phyloP scores from a whole-genome alignment of 1,140 invertebrate species.

The Acromyrmex echinatior region DNA sequence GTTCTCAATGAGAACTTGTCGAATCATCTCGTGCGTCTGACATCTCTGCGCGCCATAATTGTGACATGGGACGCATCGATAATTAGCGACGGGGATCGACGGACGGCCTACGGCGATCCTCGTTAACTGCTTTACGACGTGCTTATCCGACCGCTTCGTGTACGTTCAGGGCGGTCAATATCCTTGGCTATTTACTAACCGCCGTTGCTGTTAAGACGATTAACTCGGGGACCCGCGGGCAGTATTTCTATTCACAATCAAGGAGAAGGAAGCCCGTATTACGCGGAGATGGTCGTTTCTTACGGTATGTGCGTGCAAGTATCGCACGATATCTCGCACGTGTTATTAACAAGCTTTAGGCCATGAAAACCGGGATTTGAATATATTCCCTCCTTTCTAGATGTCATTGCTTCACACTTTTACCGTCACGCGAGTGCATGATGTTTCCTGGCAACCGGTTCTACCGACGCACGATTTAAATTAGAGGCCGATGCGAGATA shows the following conservation, averaged over 20 bases:
- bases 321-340: constrained; percentile 13
- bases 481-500: constrained; percentile 5
- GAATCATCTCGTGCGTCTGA: constrained; percentile 27
- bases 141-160: constrained; percentile 63
- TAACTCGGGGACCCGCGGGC: constrained; percentile 57
- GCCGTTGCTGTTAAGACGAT: constrained; percentile 71
- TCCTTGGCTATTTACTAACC: constrained; percentile 73
- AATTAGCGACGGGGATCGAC: constrained; percentile 72
- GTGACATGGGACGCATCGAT: constrained; percentile 51
- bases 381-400: background rate
- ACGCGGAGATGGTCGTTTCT: background rate
- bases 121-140: constrained; percentile 77
- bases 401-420: constrained; percentile 18
- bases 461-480: background rate
- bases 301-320: background rate
- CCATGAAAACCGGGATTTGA: constrained; percentile 9
- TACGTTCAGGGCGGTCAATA: constrained; percentile 74
- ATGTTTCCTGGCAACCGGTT: constrained; percentile 21
- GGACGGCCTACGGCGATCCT: constrained; percentile 70
- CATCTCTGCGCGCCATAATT: constrained; percentile 4
- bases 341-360: constrained; percentile 10
- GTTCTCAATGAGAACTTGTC: constrained; percentile 25
- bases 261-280: constrained; percentile 48
- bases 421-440: background rate
- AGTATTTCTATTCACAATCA: constrained; percentile 34